Base-by-base conservation (phyloP, 2,888 invertebrate species). In the Aphelenchoides bicaudatus region DNA sequence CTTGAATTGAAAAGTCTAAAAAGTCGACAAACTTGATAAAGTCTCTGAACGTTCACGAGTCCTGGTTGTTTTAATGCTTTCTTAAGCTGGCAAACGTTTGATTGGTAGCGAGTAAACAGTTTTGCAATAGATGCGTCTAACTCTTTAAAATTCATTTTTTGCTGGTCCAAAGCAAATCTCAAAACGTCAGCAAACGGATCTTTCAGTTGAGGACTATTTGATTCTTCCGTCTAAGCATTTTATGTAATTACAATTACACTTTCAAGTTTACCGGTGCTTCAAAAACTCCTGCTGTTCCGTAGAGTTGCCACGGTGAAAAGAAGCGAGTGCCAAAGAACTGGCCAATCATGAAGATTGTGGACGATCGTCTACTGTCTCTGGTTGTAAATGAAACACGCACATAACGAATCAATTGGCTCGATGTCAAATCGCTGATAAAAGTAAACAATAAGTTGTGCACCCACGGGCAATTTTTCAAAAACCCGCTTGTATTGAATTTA, bases 301-400 rank as follows among this genome's bases (percentile, higher is more conserved):
- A 52, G n/a, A 61, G 28, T 65, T 81, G 80, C 82, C 86, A 86
- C 19, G 86, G 85, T 10, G 90, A 83, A 58, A 89, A 85, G 2
- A 88, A 86, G 38, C 89, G 86, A 80, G 91, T 91, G 0, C 92
- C 92, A 79, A 89, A 92, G 81, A 91, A 92, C 81, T 88, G 87
- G n/a, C 91, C 92, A 34, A 91, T 83, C 0, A 91, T 90, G 64
- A 92, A 90, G 82, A 88, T 87, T 75, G 90, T 90, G 56, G 89
- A 88, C 0, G 90, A 88, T 25, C 89, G 88, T 88, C 90, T 90
- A 46, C 91, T 91, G 78, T 90, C 90, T 10, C 90, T 85, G 8
- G 91, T 91, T 68, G 91, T 89, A 0, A 89, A 88, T 30, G 91
- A 91, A 62, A 91, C 88, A 88, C 89, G 78, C 38, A 80, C 65